These are phyloP conservation scores for Aphrophora alni DNA, from an alignment of 2,888 invertebrate species.

Conservation along the genomic window DNA sequence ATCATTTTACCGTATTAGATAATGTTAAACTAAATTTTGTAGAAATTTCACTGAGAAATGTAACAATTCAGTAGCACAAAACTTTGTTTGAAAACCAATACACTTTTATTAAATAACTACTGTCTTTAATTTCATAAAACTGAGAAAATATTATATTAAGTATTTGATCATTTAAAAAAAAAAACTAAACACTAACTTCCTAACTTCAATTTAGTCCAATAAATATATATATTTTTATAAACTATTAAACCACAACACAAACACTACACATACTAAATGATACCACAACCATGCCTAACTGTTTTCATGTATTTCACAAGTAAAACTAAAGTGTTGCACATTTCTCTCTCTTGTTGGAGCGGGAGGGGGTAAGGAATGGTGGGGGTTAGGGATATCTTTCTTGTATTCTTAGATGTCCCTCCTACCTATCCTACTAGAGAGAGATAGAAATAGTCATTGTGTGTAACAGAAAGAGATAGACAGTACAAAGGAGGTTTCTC, in stretches of 20 bases:
- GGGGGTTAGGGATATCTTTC: not conserved
- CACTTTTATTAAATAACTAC: no score
- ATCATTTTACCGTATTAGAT: no score
- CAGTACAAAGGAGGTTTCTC: not conserved
- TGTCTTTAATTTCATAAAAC: no score
- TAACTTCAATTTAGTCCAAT: no score
- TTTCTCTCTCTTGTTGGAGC: not conserved
- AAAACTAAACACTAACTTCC: no score
- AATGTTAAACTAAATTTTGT: no score
- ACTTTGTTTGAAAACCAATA: no score
- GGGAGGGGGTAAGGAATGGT: not conserved
- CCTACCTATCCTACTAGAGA: not conserved
- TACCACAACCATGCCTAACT: not conserved
- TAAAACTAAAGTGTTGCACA: not conserved
- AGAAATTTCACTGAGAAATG: no score
- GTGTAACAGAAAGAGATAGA: not conserved
- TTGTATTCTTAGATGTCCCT: slow-evolving; percentile 6
- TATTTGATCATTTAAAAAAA: no score
- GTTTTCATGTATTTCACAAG: not conserved
- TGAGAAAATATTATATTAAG: no score
- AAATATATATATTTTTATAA: no score
- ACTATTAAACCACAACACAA: not conserved
- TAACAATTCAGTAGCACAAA: no score
- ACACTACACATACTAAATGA: not conserved
- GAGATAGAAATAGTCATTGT: not conserved